These are phyloP conservation scores for Ophion costatus DNA, from an alignment of 2,888 invertebrate species.

Conservation along the genomic window DNA sequence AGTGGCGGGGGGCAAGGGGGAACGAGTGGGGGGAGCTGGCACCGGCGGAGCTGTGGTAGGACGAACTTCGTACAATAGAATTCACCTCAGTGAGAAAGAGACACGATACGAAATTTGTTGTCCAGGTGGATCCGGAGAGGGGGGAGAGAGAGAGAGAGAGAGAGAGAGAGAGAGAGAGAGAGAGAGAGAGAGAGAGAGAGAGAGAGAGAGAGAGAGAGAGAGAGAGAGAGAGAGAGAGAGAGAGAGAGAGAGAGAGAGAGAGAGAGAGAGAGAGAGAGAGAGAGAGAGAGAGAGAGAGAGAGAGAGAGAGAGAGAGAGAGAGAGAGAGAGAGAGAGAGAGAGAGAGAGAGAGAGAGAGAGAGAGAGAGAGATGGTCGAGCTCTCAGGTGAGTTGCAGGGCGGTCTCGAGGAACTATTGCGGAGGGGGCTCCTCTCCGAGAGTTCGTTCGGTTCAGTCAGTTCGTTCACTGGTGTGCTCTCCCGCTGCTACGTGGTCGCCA, in stretches of 20 bases:
- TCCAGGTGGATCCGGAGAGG: conserved; percentile 31
- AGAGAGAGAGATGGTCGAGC: no score
- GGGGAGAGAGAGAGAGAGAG: conserved; percentile 1
- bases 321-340: no score
- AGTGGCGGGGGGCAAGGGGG: background rate
- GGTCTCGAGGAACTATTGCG: conserved; percentile 54
- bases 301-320: no score
- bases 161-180: no score
- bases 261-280: no score
- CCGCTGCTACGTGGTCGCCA: conserved; percentile 65
- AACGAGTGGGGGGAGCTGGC: conserved; percentile 1
- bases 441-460: conserved; percentile 67
- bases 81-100: conserved; percentile 10
- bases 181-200: conserved; percentile 1
- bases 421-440: conserved; percentile 51
- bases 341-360: no score
- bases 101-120: conserved; percentile 42
- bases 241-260: no score
- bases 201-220: background rate
- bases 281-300: no score
- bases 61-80: conserved; percentile 6
- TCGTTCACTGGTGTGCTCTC: conserved; percentile 61
- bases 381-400: conserved; percentile 56
- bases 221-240: no score
- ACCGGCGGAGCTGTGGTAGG: background rate